Percentiles rank a stretch among this genome's conserved stretches.
These are phyloP conservation scores for Pelmatolapia mariae DNA, from an alignment of 2,113 vertebrate species.

Conservation along the genomic window DNA sequence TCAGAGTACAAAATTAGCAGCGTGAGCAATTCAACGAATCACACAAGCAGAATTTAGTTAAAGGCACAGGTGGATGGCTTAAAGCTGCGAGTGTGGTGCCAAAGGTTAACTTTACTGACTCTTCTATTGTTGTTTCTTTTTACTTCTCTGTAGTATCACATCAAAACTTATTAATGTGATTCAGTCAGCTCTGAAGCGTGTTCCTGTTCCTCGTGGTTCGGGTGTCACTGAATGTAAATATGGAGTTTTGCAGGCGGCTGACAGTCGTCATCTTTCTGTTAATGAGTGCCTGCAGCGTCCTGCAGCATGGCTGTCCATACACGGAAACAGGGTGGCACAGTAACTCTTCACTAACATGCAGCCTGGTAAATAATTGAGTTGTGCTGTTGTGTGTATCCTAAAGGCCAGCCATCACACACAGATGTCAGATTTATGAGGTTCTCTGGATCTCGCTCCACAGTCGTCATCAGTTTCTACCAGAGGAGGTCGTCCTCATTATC, in stretches of 20 bases:
- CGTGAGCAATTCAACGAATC: not conserved
- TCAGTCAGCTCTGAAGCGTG: not conserved
- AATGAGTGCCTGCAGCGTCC: not conserved
- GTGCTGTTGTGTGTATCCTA: not conserved
- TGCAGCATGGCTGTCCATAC: not conserved
- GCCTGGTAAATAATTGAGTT: not conserved
- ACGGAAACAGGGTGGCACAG: not conserved
- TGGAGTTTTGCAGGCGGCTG: not conserved
- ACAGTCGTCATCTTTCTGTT: not conserved
- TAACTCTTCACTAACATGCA: not conserved
- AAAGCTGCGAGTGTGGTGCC: not conserved
- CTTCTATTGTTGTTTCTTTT: not conserved
- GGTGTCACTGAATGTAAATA: not conserved
- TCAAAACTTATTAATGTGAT: not conserved
- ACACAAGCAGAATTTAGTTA: not conserved
- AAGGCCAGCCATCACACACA: not conserved
- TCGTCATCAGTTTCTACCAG: not conserved
- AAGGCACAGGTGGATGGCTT: not conserved
- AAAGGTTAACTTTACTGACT: not conserved
- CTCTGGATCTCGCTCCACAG: not conserved
- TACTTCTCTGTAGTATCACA: not conserved
- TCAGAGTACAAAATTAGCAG: accelerated
- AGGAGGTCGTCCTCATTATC: not conserved
- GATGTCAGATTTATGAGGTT: not conserved
- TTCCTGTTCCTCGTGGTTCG: not conserved